Percentiles rank a stretch among this genome's conserved stretches.
Conservation (phyloP, 2,797 vertebrate genomes). For the Trachurus trachurus region DNA sequence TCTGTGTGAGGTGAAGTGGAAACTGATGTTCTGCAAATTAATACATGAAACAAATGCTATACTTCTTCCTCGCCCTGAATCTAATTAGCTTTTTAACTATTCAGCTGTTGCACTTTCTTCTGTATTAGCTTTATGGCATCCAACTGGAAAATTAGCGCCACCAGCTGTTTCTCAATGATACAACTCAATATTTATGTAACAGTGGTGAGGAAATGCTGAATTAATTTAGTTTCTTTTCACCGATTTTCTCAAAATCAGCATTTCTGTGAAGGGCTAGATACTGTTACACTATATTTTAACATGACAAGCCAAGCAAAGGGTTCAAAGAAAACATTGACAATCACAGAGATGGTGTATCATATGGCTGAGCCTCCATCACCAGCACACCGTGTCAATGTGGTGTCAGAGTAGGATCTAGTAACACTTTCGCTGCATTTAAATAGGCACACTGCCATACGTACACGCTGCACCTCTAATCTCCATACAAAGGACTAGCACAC, state of each 20-base stretch:
- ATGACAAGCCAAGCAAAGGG: background rate
- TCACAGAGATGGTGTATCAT: background rate
- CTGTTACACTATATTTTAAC: background rate
- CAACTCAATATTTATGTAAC: background rate
- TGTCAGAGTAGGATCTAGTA: conserved; percentile 25
- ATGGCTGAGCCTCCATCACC: background rate
- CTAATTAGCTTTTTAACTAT: background rate
- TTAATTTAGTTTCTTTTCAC: background rate
- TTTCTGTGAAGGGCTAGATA: background rate
- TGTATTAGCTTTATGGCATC: background rate
- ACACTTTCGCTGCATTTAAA: conserved; percentile 36
- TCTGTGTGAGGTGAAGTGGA: background rate
- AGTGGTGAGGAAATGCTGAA: background rate
- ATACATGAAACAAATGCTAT: background rate
- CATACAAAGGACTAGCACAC: conserved; percentile 64
- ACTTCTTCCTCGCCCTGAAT: background rate
- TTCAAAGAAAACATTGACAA: background rate
- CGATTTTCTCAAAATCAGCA: background rate
- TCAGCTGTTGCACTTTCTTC: background rate
- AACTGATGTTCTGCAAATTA: conserved; percentile 4
- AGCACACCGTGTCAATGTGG: background rate
- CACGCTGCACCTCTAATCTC: conserved; percentile 67
- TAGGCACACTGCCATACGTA: conserved; percentile 21
- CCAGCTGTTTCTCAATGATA: background rate
- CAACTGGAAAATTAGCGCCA: background rate